Evolutionary conservation across 2,797 vertebrate species (phyloP).

Genomic region (Megaceryle alcyon): DNA sequence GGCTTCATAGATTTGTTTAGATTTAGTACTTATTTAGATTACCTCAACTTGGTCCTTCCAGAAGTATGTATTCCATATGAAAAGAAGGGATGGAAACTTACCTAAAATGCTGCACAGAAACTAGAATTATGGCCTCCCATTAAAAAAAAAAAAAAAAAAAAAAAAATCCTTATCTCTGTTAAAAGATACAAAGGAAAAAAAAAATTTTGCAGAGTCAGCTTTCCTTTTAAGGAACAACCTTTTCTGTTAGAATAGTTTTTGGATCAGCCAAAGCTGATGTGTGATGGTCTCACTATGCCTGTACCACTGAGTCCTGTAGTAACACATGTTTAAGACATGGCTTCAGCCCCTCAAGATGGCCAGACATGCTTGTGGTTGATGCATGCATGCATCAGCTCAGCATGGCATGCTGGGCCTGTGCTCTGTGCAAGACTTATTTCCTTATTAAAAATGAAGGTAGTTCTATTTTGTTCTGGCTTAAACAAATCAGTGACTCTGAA

Average conservation of each 20-base stretch:
- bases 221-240: neutral
- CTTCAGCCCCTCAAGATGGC: neutral
- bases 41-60: neutral
- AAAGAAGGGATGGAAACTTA: neutral
- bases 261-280: neutral
- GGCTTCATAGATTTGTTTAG: neutral
- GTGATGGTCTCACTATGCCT: neutral
- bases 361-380: neutral
- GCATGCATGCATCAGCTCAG: neutral
- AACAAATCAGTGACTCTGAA: slow-evolving; percentile 36
- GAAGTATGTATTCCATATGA: neutral
- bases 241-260: neutral
- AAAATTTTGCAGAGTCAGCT: neutral
- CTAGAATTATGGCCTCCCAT: neutral
- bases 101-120: neutral
- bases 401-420: neutral
- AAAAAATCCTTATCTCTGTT: neutral
- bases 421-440: neutral
- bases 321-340: neutral
- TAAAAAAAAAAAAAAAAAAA: neutral
- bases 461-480: slow-evolving; percentile 7
- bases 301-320: neutral
- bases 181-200: neutral
- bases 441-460: slow-evolving; percentile 60
- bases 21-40: neutral